Conservation (phyloP, 2,113 vertebrate genomes). For the Thymallus thymallus region DNA sequence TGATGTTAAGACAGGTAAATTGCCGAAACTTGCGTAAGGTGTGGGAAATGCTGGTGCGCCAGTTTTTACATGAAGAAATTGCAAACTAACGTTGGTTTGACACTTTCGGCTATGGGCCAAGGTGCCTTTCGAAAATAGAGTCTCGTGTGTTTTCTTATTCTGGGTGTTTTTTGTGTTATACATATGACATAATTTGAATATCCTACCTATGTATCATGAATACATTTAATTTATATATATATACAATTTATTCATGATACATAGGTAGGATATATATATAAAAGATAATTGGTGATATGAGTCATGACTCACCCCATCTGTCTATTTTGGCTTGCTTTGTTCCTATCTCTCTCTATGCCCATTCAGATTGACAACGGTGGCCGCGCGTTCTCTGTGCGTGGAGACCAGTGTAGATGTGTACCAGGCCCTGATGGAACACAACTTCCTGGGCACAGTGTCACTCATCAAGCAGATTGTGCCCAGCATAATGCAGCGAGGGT, state of each 20-base stretch:
- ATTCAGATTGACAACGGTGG: slow-evolving; percentile 89
- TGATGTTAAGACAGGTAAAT: too few relatives aligned
- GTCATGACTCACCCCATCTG: not conserved
- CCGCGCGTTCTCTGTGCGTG: slow-evolving; percentile 80
- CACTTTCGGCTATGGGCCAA: too few relatives aligned
- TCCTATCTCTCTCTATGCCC: not conserved
- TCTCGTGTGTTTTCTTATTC: too few relatives aligned
- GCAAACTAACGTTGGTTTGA: too few relatives aligned
- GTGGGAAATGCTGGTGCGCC: too few relatives aligned
- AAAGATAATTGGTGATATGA: not conserved
- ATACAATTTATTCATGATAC: too few relatives aligned
- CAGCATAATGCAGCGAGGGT: slow-evolving; percentile 83
- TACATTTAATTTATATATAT: not conserved
- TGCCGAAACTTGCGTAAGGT: too few relatives aligned
- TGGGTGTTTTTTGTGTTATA: too few relatives aligned
- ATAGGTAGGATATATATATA: too few relatives aligned
- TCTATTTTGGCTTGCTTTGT: not conserved
- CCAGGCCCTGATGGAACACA: slow-evolving; percentile 85
- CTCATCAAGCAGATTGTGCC: slow-evolving; percentile 88
- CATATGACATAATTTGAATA: too few relatives aligned
- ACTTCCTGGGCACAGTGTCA: slow-evolving; percentile 89
- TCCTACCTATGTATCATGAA: not conserved
- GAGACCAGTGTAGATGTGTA: slow-evolving; percentile 85
- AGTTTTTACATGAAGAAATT: too few relatives aligned
- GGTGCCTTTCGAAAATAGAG: too few relatives aligned